Percentiles rank a stretch among this genome's conserved stretches.
Conservation (phyloP, 2,797 vertebrate genomes). For the Rousettus madagascariensis region DNA sequence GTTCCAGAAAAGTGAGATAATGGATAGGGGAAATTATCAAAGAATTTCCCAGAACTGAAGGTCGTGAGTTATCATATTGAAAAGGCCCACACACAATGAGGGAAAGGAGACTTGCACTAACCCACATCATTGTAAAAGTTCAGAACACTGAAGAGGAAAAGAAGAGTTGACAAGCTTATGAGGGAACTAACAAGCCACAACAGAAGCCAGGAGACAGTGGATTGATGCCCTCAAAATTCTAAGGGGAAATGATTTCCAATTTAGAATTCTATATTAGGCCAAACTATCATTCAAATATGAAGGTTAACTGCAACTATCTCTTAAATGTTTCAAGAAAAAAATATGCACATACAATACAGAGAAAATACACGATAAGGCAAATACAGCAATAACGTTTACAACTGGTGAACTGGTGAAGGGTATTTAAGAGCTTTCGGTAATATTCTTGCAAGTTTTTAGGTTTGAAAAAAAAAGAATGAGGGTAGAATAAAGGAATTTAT, state of each 20-base stretch:
- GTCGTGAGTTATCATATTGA: neutral
- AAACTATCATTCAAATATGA: neutral
- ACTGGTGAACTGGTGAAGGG: neutral
- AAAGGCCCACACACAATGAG: neutral
- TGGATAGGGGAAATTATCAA: neutral
- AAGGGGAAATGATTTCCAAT: neutral
- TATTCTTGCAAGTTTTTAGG: conserved; percentile 3
- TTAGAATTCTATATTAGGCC: conserved; percentile 9
- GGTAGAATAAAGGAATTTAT: neutral
- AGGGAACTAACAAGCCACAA: neutral
- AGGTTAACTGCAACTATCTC: neutral
- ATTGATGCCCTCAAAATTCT: neutral
- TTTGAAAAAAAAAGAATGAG: neutral
- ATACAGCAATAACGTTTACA: neutral
- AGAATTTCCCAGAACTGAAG: neutral
- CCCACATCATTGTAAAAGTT: neutral
- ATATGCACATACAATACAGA: neutral
- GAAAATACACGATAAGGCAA: neutral
- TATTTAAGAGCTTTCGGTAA: neutral
- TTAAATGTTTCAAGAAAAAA: conserved; percentile 11
- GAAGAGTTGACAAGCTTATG: neutral
- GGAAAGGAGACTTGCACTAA: neutral
- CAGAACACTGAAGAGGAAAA: conserved; percentile 14
- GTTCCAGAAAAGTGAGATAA: neutral
- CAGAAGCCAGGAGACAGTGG: neutral